These are phyloP conservation scores for Protodeltote pygarga DNA, from an alignment of 2,888 invertebrate genomes.

Conservation along the genomic window DNA sequence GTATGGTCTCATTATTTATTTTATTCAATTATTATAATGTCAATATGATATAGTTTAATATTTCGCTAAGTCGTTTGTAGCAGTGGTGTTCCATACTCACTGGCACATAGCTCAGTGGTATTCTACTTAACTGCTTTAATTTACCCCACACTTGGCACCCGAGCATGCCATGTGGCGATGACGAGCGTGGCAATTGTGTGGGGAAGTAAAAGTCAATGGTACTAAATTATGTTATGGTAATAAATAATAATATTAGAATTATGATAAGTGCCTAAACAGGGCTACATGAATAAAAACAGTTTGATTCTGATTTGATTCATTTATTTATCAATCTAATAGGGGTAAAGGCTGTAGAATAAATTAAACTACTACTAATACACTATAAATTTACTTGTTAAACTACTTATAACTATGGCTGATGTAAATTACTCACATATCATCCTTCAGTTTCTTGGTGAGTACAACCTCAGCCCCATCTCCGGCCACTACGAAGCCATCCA, in stretches of 20 bases:
- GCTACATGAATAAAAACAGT: no score
- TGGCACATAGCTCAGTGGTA: slow-evolving; percentile 26
- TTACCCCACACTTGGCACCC: slow-evolving; percentile 52
- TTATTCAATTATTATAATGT: not conserved
- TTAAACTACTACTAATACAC: not conserved
- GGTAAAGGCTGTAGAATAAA: not conserved
- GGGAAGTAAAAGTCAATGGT: no score
- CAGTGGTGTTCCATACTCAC: slow-evolving; percentile 41
- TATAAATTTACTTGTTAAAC: not conserved
- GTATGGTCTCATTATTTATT: no score
- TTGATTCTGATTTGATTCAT: no score
- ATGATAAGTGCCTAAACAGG: no score
- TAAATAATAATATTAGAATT: no score
- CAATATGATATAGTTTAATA: not conserved
- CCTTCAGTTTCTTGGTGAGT: slow-evolving; percentile 90
- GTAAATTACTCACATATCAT: slow-evolving; percentile 89
- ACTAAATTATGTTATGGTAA: no score
- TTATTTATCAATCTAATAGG: no score
- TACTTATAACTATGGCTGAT: not conserved
- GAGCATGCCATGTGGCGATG: slow-evolving; percentile 29
- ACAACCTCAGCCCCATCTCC: slow-evolving; percentile 94
- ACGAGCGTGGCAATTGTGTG: slow-evolving; percentile 43
- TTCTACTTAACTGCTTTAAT: slow-evolving; percentile 45
- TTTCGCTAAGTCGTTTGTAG: slow-evolving; percentile 9
- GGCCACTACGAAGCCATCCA: slow-evolving; percentile 94